Evolutionary conservation across 2,113 vertebrate genomes (phyloP), one percentile per base, ranked within the genome.

Genomic region (Tyrannus savana): DNA sequence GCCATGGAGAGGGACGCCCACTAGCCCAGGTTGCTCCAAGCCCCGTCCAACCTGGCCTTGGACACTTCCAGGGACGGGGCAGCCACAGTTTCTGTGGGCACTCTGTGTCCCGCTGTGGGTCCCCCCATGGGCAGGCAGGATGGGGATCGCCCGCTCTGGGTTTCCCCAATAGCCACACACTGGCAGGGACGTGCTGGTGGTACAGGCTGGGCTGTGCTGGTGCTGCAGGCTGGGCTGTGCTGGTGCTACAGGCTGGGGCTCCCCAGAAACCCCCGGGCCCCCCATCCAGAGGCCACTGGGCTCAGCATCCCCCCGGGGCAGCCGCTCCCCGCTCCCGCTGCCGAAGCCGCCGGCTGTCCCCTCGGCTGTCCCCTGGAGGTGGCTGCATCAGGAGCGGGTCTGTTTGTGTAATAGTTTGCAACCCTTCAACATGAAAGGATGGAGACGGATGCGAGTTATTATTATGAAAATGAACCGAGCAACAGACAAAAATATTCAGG

Each of bases 381-480:
- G 67, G 74, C 79, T 35, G 83, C 85, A 18, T 41, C 75, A 31
- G 67, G 85, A 93, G 90, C 3, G 10, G 68, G 63, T 27, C 76
- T 94, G 68, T 82, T 93, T 92, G 78, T 84, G 22, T 91, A 89
- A 93, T 84, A 91, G 90, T 96, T 94, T 96, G 95, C 82, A 80
- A 69, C 93, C 84, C 80, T 93, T 95, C 79, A 93, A 88, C 78
- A 96, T 94, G 69, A 89, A 94, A 96, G 92, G 84, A 69, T 86
- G 62, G 64, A 94, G 91, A 89, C 33, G 94, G 95, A 94, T 93
- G 89, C 73, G 41, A 93, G 89, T 95, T 92, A 96, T 96, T 97
- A 93, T 97, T 94, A 97, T 96, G 96, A 95, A 96, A 95, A 95
- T 94, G 95, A 95, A 91, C 84, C 69, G 12, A 94, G 90, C 83